Evolutionary conservation across 2,888 invertebrate genomes (phyloP).

Genomic region (Drosophila barbarae): DNA sequence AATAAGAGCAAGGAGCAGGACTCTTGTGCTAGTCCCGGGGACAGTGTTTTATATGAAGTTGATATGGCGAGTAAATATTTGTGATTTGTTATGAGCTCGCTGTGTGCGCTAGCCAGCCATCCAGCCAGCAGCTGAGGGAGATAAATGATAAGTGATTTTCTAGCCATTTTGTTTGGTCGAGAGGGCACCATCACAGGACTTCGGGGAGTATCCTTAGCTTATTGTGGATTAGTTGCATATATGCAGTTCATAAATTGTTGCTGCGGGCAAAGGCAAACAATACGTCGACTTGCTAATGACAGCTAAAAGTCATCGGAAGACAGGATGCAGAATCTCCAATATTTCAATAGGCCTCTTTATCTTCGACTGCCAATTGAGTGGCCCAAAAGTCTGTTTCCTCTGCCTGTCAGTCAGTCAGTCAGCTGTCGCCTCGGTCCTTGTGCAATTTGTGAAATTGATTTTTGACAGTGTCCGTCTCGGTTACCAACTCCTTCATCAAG

Average conservation of each 20-base stretch:
- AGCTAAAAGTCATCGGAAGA: constrained; percentile 21
- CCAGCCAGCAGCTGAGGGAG: constrained; percentile 49
- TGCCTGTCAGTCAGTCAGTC: constrained; percentile 22
- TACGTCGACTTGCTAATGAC: constrained; percentile 26
- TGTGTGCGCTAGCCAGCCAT: constrained; percentile 19
- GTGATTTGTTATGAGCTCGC: constrained; percentile 69
- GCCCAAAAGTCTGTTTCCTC: constrained; percentile 1
- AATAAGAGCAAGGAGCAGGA: constrained; percentile 54
- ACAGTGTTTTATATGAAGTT: constrained; percentile 68
- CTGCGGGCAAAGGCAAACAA: constrained; percentile 26
- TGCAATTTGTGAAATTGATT: constrained; percentile 67
- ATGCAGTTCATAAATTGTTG: constrained; percentile 26
- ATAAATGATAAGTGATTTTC: constrained; percentile 72
- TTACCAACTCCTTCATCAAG: constrained; percentile 40
- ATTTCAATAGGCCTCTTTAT: constrained; percentile 12
- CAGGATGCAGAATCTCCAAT: constrained; percentile 7
- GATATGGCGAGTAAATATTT: constrained; percentile 73
- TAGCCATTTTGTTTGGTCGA: constrained; percentile 49
- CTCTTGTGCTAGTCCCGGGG: constrained; percentile 28
- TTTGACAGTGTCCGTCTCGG: constrained; percentile 59
- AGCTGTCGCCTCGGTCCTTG: constrained; percentile 9
- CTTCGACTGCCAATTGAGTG: constrained; percentile 21
- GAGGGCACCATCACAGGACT: constrained; percentile 8
- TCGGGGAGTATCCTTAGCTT: constrained; percentile 25
- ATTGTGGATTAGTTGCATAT: constrained; percentile 31